Evolutionary conservation across 2,797 vertebrate genomes (phyloP), one percentile per base, ranked within the genome.

Genomic region (Betta splendens): DNA sequence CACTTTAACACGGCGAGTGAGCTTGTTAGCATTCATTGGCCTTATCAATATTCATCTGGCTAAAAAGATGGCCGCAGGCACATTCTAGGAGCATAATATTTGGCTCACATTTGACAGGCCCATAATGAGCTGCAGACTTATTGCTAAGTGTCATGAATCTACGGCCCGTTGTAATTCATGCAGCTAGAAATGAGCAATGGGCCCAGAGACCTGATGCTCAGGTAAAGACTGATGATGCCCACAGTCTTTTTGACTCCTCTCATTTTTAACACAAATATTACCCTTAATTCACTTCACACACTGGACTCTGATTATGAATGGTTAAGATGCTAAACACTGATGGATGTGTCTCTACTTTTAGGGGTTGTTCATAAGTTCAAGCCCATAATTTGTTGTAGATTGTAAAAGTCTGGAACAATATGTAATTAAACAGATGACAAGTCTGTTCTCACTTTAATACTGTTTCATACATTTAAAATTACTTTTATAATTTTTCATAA

Each of bases 41-140:
- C 73, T 59, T 55, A 74, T 86, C 62, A 79, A 80, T 78, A 77
- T 85, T 76, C 21, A 86, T 81, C 36, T 49, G 52, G 22, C 18
- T 81, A 37, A 75, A 74, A 62, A 38, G 31, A 75, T 62, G 35
- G 38, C 58, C 70, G 23, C 40, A 1, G 9, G 60, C 65, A 68
- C 50, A 81, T 64, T 65, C 21, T 11, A 42, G 45, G 38, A 72
- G 57, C 37, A 63, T 80, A 67, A 80, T 61, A 70, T 84, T 83
- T 72, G 39, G 43, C 9, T 17, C 9, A 15, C 40, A 59, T 47
- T 7, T 76, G 56, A 71, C 51, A 77, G 46, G 57, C 36, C 36
- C 9, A 69, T 74, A 72, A 85, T 73, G 64, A 66, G 62, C 49
- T 35, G 6, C 33, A 75, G 71, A 80, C 16, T 42, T 48, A 75